Conservation (phyloP, 2,888 invertebrate genomes). For the Epirrhoe tristata region DNA sequence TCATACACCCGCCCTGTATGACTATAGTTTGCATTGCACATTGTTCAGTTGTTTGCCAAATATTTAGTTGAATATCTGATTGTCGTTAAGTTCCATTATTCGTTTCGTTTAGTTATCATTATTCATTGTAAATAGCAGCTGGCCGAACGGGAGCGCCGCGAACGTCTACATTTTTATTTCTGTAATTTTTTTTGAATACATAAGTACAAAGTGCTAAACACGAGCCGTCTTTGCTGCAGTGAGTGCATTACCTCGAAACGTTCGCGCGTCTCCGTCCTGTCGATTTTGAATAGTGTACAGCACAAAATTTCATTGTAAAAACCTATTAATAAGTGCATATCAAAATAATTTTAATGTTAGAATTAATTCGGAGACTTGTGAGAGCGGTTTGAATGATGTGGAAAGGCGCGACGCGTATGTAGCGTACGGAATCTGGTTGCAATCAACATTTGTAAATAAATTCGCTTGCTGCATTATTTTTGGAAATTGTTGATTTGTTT, state of each 20-base stretch:
- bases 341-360: conserved; percentile 81
- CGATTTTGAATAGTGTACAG: conserved; percentile 73
- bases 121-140: conserved; percentile 75
- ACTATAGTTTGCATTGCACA: conserved; percentile 62
- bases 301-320: conserved; percentile 82
- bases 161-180: conserved; percentile 53
- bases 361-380: conserved; percentile 69
- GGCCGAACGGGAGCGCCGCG: conserved; percentile 59
- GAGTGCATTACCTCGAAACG: conserved; percentile 50
- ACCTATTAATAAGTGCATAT: conserved; percentile 82
- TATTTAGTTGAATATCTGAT: conserved; percentile 71
- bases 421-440: conserved; percentile 44
- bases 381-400: conserved; percentile 54
- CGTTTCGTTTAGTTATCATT: conserved; percentile 67
- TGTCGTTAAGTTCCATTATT: conserved; percentile 64
- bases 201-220: conserved; percentile 67
- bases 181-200: conserved; percentile 49
- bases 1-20: conserved; percentile 60
- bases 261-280: conserved; percentile 53
- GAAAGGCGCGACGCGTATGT: conserved; percentile 43
- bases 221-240: conserved; percentile 53
- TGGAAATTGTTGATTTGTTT: conserved; percentile 24
- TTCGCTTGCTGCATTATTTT: conserved; percentile 36
- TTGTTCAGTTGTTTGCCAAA: conserved; percentile 76
- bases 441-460: conserved; percentile 39